Evolutionary conservation across 1,140 invertebrate genomes (phyloP), one percentile per base, ranked within the genome.

Genomic region (Battus philenor): DNA sequence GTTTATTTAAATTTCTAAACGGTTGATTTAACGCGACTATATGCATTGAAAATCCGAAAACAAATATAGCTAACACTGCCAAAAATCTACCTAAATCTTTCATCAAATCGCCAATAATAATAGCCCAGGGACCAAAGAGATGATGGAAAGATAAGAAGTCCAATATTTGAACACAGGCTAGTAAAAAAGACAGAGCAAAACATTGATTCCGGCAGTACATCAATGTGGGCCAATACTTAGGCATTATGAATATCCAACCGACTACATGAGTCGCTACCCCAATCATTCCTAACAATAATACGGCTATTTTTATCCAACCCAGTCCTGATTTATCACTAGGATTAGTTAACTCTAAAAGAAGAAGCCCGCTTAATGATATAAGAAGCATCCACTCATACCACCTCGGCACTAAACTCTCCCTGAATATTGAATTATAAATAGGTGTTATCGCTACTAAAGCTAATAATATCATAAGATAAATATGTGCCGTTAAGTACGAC

Each of bases 141-240:
- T 99, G 96, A 87, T 99, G 98, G 78, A 99, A 99, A 4, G 97
- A 98, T 11, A 98, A 81, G 68, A 97, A 98, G 80, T 99, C 98
- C 50, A 99, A 87, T 60, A 99, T 95, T 85, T 99, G 97, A 5
- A 99, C 96, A 83, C 98, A 99, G 32, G 96, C 96, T 50, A 99
- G 88, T 30, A 99, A 88, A 69, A 99, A 93, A 36, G 96, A 96
- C 59, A 98, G 88, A 0, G 97, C 97, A 59, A 99, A 96, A 56
- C 98, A 91, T 86, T 99, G 97, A 87, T 99, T 99, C 26, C 98
- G 90, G 46, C 96, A 91, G 81, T 97, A 99, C 72, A 98, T 91
- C 33, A 96, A 66, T 0, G 93, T 93, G 12, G 93, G 92, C 92
- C 93, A 94, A 63, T 93, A 91, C 24, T 89, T 87, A 60, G 88